Evolutionary conservation across 2,888 invertebrate species (phyloP).

Genomic region (Cheilosia pagana): DNA sequence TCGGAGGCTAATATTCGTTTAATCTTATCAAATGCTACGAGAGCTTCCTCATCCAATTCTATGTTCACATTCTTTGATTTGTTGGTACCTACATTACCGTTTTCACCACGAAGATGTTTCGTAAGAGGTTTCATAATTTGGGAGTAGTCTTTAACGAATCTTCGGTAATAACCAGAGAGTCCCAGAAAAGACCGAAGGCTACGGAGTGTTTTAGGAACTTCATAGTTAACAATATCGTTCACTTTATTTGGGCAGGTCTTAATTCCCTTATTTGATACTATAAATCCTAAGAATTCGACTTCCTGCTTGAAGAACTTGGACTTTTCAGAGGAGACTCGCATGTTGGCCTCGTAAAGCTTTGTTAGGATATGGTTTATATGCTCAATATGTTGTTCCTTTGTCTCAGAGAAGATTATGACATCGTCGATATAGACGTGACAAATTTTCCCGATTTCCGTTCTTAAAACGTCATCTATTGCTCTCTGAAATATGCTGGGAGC

Average conservation of each 20-base stretch:
- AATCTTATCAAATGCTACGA: conserved; percentile 4
- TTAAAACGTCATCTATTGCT: conserved; percentile 24
- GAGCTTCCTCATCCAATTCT: conserved; percentile 18
- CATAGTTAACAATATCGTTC: conserved; percentile 50
- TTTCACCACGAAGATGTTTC: conserved; percentile 19
- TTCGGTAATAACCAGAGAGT: conserved; percentile 36
- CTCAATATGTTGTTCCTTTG: conserved; percentile 17
- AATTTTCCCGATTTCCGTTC: conserved; percentile 15
- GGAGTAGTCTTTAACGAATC: conserved; percentile 32
- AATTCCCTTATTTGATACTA: conserved; percentile 50
- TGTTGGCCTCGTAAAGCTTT: conserved; percentile 27
- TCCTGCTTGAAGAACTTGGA: conserved; percentile 37
- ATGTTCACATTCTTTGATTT: conserved; percentile 15
- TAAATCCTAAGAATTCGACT: conserved; percentile 56
- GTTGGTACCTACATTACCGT: conserved; percentile 30
- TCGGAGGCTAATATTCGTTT: conserved; percentile 29
- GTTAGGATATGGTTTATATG: conserved; percentile 12
- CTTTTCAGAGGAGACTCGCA: conserved; percentile 42
- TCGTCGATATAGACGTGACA: conserved; percentile 42
- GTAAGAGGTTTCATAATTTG: conserved; percentile 28
- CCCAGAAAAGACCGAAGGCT: conserved; percentile 33
- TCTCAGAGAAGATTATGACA: conserved; percentile 27
- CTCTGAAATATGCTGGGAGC: conserved; percentile 30
- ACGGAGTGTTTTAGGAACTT: conserved; percentile 40
- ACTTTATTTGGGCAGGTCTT: conserved; percentile 55